Conservation (phyloP, 2,797 vertebrate genomes). For the Spinus pinus region DNA sequence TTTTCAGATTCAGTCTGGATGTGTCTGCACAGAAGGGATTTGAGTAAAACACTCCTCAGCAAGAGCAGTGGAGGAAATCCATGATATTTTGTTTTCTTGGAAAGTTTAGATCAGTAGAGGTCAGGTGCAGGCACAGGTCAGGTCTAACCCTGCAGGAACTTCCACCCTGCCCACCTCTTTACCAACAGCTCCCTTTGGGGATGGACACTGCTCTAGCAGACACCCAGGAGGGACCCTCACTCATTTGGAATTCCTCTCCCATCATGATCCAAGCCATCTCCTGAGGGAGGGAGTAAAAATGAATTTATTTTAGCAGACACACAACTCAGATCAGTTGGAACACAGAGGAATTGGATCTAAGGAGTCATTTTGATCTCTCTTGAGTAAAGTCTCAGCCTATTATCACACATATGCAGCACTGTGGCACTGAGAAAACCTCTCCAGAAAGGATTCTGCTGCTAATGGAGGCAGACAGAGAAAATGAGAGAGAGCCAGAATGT, state of each 20-base stretch:
- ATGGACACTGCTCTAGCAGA: neutral
- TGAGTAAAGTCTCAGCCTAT: neutral
- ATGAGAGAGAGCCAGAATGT: neutral
- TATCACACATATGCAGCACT: neutral
- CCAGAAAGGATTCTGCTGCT: neutral
- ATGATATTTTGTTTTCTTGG: neutral
- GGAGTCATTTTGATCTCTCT: neutral
- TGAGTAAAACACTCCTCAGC: neutral
- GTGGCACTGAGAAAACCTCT: neutral
- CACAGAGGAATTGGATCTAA: neutral
- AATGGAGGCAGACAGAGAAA: neutral
- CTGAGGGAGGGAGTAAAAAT: neutral
- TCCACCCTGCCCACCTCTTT: neutral
- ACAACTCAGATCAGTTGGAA: neutral
- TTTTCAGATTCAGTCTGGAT: neutral
- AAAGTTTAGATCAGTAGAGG: neutral
- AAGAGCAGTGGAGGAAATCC: neutral
- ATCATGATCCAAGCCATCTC: neutral
- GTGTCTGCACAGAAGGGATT: neutral
- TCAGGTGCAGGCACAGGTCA: neutral
- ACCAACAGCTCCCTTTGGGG: accelerated
- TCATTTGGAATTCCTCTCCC: too few relatives aligned
- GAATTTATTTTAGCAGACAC: neutral
- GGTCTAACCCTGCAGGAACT: neutral
- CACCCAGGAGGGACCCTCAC: too few relatives aligned